These are phyloP conservation scores for Athene cunicularia DNA, from an alignment of 2,113 vertebrate species.

Conservation along the genomic window DNA sequence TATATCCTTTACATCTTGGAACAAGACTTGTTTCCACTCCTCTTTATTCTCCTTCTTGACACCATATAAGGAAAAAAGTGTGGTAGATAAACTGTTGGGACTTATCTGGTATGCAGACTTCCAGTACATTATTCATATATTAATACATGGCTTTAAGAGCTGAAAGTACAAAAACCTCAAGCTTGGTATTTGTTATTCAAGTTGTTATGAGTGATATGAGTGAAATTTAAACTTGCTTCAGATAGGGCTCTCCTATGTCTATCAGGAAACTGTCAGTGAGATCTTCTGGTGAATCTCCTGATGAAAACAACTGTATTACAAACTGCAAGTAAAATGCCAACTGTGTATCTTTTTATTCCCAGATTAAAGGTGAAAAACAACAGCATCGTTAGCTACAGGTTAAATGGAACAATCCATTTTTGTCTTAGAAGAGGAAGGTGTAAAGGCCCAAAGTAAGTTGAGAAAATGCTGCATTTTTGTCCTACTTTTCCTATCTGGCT, in stretches of 20 bases:
- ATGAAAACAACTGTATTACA: background rate
- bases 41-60: background rate
- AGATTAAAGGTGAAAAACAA: background rate
- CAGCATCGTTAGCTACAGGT: background rate
- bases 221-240: background rate
- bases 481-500: background rate
- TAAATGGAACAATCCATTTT: background rate
- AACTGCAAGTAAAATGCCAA: background rate
- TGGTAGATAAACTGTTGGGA: background rate
- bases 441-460: background rate
- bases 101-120: background rate
- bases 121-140: background rate
- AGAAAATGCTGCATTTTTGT: background rate
- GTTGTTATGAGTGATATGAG: background rate
- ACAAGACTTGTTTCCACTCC: background rate
- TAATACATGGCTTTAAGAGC: background rate
- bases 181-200: background rate
- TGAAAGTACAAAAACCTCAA: background rate
- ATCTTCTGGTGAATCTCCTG: background rate
- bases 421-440: background rate
- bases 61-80: background rate
- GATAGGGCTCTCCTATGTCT: background rate
- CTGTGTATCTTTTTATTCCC: background rate
- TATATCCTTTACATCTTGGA: background rate
- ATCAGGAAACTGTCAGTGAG: background rate